Percentiles rank a stretch among this genome's conserved stretches.
phyloP scores from a whole-genome alignment of 1,140 invertebrate species.

The Charaxes varanes region DNA sequence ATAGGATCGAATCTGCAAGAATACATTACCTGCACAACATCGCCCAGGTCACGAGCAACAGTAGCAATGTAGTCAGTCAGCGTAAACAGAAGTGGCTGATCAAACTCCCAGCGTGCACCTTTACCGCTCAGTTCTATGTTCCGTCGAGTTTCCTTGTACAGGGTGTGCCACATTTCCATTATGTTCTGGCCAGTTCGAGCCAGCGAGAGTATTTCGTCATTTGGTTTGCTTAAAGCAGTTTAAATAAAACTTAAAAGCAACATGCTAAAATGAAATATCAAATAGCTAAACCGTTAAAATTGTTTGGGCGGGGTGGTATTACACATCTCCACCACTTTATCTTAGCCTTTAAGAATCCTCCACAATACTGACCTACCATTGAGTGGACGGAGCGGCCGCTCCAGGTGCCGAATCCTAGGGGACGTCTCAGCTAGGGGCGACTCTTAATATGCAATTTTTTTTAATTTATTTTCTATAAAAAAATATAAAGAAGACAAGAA shows the following conservation, averaged over 20 bases:
- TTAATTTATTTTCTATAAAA: too few species aligned
- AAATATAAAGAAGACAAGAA: too few species aligned
- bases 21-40: conserved; percentile 83
- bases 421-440: too few species aligned
- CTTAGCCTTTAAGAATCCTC: too few species aligned
- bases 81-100: conserved; percentile 85
- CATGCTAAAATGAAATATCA: not conserved
- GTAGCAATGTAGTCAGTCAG: conserved; percentile 87
- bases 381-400: too few species aligned
- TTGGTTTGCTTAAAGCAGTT: conserved; percentile 74
- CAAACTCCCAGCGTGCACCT: conserved; percentile 92
- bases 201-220: conserved; percentile 71
- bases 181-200: conserved; percentile 78
- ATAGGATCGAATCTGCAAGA: too few species aligned
- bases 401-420: too few species aligned
- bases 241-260: not conserved
- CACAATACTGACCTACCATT: too few species aligned
- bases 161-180: conserved; percentile 84
- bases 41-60: conserved; percentile 85
- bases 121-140: conserved; percentile 89
- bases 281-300: not conserved
- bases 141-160: conserved; percentile 82
- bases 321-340: too few species aligned
- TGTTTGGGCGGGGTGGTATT: not conserved
- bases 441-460: too few species aligned